Evolutionary conservation across 2,113 vertebrate species (phyloP).

Genomic region (Malurus cyaneus): DNA sequence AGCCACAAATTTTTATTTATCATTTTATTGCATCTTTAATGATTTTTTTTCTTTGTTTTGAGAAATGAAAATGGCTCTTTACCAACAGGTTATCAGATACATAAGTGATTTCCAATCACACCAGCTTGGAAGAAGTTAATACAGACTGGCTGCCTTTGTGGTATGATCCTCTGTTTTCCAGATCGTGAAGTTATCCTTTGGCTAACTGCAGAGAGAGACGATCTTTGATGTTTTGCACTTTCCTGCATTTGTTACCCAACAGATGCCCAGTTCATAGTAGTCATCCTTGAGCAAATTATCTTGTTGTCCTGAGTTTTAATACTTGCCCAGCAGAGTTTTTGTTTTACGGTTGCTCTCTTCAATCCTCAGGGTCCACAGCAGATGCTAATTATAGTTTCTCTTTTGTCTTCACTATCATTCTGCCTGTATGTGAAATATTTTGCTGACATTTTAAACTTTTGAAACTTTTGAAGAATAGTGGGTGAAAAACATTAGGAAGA

Average conservation of each 20-base stretch:
- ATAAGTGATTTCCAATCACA: not conserved
- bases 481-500: not conserved
- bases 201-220: not conserved
- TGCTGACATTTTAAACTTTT: not conserved
- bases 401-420: not conserved
- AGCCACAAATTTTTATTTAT: not conserved
- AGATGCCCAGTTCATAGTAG: not conserved
- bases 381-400: constrained; percentile 3
- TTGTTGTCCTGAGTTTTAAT: not conserved
- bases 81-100: not conserved
- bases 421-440: not conserved
- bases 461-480: not conserved
- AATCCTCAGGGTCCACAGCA: not conserved
- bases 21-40: not conserved
- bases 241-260: not conserved
- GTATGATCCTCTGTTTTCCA: not conserved
- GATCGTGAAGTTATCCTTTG: not conserved
- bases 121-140: not conserved
- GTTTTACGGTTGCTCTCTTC: not conserved
- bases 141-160: not conserved
- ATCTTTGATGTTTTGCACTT: not conserved
- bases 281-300: not conserved
- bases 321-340: not conserved
- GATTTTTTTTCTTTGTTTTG: not conserved
- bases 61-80: not conserved